Evolutionary conservation across 2,888 invertebrate genomes (phyloP).

Genomic region (Hyppa rectilinea): DNA sequence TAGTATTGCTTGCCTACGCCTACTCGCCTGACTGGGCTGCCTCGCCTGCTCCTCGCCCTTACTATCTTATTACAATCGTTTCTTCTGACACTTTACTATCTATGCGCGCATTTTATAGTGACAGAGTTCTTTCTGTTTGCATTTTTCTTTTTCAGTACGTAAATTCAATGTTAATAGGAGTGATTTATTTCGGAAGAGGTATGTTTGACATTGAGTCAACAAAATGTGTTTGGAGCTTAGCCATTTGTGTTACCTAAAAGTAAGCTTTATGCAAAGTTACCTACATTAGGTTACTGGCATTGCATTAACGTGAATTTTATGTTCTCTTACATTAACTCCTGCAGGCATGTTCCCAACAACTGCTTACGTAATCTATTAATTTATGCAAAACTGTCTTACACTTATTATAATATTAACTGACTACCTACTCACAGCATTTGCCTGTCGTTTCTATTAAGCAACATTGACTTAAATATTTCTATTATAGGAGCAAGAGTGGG

Average conservation of each 20-base stretch:
- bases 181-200: conserved; percentile 16
- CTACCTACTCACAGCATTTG: conserved; percentile 28
- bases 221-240: not conserved
- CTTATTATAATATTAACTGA: conserved; percentile 39
- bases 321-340: too few relatives aligned
- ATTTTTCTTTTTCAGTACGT: conserved; percentile 53
- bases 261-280: too few relatives aligned
- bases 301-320: too few relatives aligned
- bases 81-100: conserved; percentile 86
- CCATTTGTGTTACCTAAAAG: not conserved
- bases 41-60: conserved; percentile 72
- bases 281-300: not conserved
- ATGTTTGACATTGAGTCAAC: not conserved
- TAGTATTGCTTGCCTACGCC: conserved; percentile 67
- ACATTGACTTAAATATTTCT: conserved; percentile 36
- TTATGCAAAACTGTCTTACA: conserved; percentile 38
- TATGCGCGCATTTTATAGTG: conserved; percentile 81
- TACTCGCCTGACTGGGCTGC: conserved; percentile 44
- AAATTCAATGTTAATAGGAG: conserved; percentile 21
- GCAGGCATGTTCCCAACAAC: too few relatives aligned
- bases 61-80: conserved; percentile 87
- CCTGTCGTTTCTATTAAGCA: conserved; percentile 43
- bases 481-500: conserved; percentile 23
- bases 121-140: conserved; percentile 72
- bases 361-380: conserved; percentile 40